A percentile compares a stretch with the other conserved stretches of the same genome.
phyloP scores from a whole-genome alignment of 2,888 invertebrate genomes.

The Harpalus rubripes region DNA sequence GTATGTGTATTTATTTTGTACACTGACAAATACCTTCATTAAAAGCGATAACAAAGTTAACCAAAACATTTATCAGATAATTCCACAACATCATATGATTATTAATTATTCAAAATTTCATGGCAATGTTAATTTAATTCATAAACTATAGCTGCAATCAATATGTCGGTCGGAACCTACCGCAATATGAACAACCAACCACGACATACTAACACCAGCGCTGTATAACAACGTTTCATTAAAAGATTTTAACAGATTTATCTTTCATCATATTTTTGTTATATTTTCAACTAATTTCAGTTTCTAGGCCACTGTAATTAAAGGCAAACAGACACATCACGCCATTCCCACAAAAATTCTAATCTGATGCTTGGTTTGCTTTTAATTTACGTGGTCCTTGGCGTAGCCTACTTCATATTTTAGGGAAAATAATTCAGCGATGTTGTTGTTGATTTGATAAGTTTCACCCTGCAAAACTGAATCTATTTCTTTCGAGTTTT shows the following conservation, averaged over 20 bases:
- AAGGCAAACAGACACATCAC: constrained; percentile 30
- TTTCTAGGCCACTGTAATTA: constrained; percentile 24
- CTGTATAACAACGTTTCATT: constrained; percentile 24
- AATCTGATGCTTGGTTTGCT: constrained; percentile 9
- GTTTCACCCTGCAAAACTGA: no score
- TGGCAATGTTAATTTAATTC: constrained; percentile 8
- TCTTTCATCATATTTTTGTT: constrained; percentile 38
- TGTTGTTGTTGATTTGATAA: no score
- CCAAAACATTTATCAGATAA: constrained; percentile 44
- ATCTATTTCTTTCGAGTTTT: no score
- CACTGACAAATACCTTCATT: constrained; percentile 14
- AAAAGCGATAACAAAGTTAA: constrained; percentile 4
- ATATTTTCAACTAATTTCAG: constrained; percentile 17
- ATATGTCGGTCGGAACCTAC: constrained; percentile 6
- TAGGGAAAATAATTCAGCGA: no score
- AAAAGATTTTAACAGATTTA: constrained; percentile 26
- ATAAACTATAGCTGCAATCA: neutral
- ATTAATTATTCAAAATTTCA: constrained; percentile 34
- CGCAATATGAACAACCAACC: constrained; percentile 9
- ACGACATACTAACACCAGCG: neutral
- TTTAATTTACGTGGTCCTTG: neutral
- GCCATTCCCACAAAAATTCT: constrained; percentile 14
- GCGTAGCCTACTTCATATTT: no score
- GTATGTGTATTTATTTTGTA: neutral
- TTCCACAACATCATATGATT: constrained; percentile 22